Percentiles rank a stretch among this genome's conserved stretches.
phyloP scores from a whole-genome alignment of 2,797 vertebrate genomes.

The Poecile montanus region DNA sequence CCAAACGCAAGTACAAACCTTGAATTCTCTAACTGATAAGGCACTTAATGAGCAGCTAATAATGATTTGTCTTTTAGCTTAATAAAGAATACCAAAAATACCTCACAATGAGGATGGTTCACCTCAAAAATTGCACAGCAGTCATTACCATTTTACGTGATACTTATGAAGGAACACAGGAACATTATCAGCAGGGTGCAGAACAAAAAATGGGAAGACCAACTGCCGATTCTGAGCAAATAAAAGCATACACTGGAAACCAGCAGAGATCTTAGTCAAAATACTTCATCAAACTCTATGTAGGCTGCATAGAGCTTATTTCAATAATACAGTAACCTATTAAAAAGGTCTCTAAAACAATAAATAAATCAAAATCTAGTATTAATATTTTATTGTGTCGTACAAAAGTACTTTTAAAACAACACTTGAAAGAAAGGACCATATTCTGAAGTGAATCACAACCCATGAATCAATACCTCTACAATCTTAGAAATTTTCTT shows the following conservation, averaged over 20 bases:
- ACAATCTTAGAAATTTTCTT: not conserved
- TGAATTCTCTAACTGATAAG: not conserved
- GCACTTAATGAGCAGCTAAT: not conserved
- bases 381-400: not conserved
- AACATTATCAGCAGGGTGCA: not conserved
- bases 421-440: not conserved
- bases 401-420: not conserved
- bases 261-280: not conserved
- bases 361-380: not conserved
- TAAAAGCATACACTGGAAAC: not conserved
- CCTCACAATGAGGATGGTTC: not conserved
- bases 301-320: not conserved
- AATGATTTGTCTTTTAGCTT: not conserved
- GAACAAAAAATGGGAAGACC: not conserved
- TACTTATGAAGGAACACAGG: not conserved
- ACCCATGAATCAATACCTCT: not conserved
- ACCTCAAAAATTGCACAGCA: not conserved
- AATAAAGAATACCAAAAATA: not conserved
- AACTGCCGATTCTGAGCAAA: not conserved
- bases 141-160: not conserved
- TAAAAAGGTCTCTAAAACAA: not conserved
- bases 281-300: not conserved
- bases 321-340: not conserved
- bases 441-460: not conserved
- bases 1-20: not conserved